A percentile compares a stretch with the other conserved stretches of the same genome.
phyloP scores from a whole-genome alignment of 2,797 vertebrate genomes.

The Peromyscus melanophrys region DNA sequence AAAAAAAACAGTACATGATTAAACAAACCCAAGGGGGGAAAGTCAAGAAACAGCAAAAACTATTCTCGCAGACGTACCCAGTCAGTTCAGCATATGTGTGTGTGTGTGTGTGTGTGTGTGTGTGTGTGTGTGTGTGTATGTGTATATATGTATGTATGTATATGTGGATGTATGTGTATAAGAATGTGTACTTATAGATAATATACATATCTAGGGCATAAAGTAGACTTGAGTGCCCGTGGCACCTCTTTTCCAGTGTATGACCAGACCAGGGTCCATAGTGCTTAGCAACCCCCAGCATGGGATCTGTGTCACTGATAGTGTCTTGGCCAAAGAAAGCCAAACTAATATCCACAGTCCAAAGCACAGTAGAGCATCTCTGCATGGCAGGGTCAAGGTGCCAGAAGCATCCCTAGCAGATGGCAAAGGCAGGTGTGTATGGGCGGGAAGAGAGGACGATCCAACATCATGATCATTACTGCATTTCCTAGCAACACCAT shows the following conservation, averaged over 20 bases:
- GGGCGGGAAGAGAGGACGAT: neutral
- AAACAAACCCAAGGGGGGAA: slow-evolving; percentile 22
- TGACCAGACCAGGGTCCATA: neutral
- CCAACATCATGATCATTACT: neutral
- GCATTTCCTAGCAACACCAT: slow-evolving; percentile 70
- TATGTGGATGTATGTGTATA: neutral
- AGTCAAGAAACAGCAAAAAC: neutral
- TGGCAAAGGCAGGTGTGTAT: slow-evolving; percentile 65
- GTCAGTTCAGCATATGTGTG: neutral
- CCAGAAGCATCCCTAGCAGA: slow-evolving; percentile 69
- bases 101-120: neutral
- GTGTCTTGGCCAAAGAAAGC: slow-evolving; percentile 26
- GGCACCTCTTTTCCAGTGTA: neutral
- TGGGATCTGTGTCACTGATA: slow-evolving; percentile 30
- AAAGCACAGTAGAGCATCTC: slow-evolving; percentile 8
- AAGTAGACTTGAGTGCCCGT: neutral
- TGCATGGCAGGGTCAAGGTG: slow-evolving; percentile 47
- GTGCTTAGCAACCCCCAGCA: slow-evolving; percentile 36
- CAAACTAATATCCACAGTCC: neutral
- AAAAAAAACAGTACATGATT: slow-evolving; percentile 27
- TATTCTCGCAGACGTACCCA: neutral
- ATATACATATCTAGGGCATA: neutral
- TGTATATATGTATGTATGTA: neutral
- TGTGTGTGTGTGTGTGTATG: no score
- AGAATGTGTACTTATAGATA: neutral